These are phyloP conservation scores for Augiades crinisus DNA, from an alignment of 2,888 invertebrate genomes.

Conservation along the genomic window DNA sequence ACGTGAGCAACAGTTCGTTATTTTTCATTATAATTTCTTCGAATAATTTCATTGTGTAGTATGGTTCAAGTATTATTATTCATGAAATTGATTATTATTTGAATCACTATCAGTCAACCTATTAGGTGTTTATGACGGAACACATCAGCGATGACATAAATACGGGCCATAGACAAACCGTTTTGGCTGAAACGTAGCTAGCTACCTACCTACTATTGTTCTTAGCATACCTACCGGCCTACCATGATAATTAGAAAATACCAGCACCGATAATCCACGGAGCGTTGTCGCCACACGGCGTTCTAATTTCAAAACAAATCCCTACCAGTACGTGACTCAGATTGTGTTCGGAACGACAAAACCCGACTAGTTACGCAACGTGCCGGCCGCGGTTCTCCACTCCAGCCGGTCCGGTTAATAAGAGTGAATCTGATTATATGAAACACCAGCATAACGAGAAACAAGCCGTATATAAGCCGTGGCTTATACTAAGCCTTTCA, in stretches of 20 bases:
- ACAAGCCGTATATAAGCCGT: background rate
- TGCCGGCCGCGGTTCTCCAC: slow-evolving; percentile 30
- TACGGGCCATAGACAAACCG: no score
- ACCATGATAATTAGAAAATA: slow-evolving; percentile 60
- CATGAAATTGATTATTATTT: no score
- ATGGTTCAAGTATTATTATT: no score
- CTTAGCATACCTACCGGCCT: slow-evolving; percentile 12
- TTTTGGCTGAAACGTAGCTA: no score
- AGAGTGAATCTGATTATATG: slow-evolving; percentile 58
- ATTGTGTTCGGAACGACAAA: slow-evolving; percentile 68
- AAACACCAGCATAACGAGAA: background rate
- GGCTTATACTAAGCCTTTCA: background rate
- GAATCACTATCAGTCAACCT: no score
- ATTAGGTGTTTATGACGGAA: no score
- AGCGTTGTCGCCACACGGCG: slow-evolving; percentile 64
- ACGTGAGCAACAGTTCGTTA: no score
- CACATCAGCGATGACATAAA: no score
- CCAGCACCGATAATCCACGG: slow-evolving; percentile 69
- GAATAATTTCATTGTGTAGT: no score
- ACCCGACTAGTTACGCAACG: slow-evolving; percentile 60
- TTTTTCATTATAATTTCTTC: no score
- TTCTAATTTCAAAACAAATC: slow-evolving; percentile 80
- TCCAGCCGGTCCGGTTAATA: slow-evolving; percentile 53
- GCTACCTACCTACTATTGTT: background rate
- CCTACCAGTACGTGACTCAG: slow-evolving; percentile 76